Evolutionary conservation across 2,888 invertebrate species (phyloP), one percentile per base, ranked within the genome.

Genomic region (Stenichneumon culpator): DNA sequence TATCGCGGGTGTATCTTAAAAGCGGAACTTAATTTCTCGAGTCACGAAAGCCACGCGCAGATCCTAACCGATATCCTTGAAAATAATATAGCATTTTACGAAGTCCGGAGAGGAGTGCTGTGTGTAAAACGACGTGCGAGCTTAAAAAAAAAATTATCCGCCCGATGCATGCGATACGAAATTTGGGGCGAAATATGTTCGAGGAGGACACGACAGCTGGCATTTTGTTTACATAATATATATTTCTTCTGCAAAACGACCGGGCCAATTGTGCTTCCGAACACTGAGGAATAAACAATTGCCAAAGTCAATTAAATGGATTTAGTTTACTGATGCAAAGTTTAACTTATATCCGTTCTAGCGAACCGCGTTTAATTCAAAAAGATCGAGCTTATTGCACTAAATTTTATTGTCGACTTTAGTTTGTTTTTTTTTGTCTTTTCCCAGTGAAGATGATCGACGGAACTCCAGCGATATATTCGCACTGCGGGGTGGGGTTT

Each of bases 1-100:
- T 88, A 88, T 87, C 88, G 84, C 79, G 44, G 72, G 44, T 86
- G 86, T 87, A 88, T 88, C 88, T 89, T 80, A 84, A 88, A 47
- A 50, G 82, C 60, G 67, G 68, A 14, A 28, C 80, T 82, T 86
- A 86, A 89, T 89, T 82, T 44, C 60, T 54, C 36, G 54, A 32
- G 82, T 72, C 87, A 88, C 87, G 86, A 86, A 87, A 80, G 65
- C 52, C 70, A 63, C 50, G 28, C 57, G 54, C 16, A 80, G 79
- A 80, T 80, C 54, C 79, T 67, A 67, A 73, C 39, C 79, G 79
- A 80, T 80, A 80, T 52, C 72, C 73, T 73, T 72, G 52, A 73
- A 80, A 80, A 67, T 54, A 67, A 77, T 52, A 67, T 52, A 36
- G 52, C 50, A 16, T 52, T 60, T 19, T 28, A n/a, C 14, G 44